Conservation (phyloP, 2,888 invertebrate species). For the Apoderus coryli region DNA sequence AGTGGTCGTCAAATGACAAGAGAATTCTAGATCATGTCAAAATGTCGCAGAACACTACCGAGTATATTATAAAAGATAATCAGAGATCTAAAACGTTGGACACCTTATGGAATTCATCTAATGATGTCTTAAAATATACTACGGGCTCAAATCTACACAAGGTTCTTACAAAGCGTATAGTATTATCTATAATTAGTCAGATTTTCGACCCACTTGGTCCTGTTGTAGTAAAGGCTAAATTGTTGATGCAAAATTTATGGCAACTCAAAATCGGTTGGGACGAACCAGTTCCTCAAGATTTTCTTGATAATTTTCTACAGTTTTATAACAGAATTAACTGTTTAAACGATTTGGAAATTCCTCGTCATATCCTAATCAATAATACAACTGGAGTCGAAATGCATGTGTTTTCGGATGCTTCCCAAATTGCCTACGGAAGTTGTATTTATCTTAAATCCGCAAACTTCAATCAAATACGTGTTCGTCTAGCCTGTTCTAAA, state of each 20-base stretch:
- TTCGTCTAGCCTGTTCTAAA: conserved; percentile 14
- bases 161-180: conserved; percentile 13
- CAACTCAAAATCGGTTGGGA: conserved; percentile 17
- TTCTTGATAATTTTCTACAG: conserved; percentile 7
- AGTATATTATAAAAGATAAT: conserved; percentile 7
- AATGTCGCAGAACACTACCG: neutral
- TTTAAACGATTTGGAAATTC: conserved; percentile 11
- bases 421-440: conserved; percentile 13
- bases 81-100: conserved; percentile 9
- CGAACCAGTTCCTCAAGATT: conserved; percentile 11
- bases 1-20: conserved; percentile 7
- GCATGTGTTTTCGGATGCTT: conserved; percentile 15
- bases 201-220: conserved; percentile 19
- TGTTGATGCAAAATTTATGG: conserved; percentile 15
- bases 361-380: conserved; percentile 6
- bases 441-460: conserved; percentile 13
- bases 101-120: conserved; percentile 5
- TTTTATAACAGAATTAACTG: conserved; percentile 6
- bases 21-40: neutral
- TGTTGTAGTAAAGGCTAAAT: conserved; percentile 17
- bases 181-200: conserved; percentile 15
- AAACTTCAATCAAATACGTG: conserved; percentile 4
- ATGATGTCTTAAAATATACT: conserved; percentile 6
- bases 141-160: neutral
- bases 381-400: conserved; percentile 9